Evolutionary conservation across 2,113 vertebrate species (phyloP), one percentile per base, ranked within the genome.

Genomic region (Hiodon alosoides): DNA sequence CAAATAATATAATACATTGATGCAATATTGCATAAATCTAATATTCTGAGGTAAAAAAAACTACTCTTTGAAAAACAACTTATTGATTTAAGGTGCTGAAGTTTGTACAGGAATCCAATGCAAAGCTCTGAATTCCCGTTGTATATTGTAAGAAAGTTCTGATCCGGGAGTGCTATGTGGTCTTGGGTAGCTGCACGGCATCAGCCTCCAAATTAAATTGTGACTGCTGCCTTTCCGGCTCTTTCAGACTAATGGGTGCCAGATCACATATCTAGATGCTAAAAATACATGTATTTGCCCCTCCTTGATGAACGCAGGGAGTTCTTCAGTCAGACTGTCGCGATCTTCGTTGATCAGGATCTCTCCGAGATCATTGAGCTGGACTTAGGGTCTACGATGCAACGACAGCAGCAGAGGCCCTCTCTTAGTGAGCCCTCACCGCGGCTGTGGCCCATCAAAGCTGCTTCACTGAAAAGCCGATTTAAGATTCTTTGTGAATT

Each of bases 181-280:
- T 9, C 17, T 64, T 67, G 14, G 51, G 3, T 4, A 57, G 66
- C 70, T 52, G 57, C 60, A 53, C 48, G 4, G 59, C 50, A 54
- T 69, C 64, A 72, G 16, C 48, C 53, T 51, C 55, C 66, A 85
- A 89, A 89, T 90, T 80, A 66, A 85, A 89, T 89, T 81, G 75
- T 72, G 75, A 2, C 7, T 53, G 69, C 78, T 78, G 73, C 76
- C 79, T 86, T 85, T 85, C 86, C 78, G 68, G 79, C 80, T 85
- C 61, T 70, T 78, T 82, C 79, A 78, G 71, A 77, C 77, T 76
- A 81, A 76, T 67, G 66, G 79, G 81, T 84, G 82, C 89, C 83
- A 79, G 76, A 80, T 90, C 83, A 80, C 86, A 80, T 77, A 67
- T 77, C 75, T 75, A 67, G 69, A 54, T 73, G 78, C 85, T 87